A percentile compares a stretch with the other conserved stretches of the same genome.
Conservation (phyloP, 2,888 invertebrate species). For the Chaetogeoica ovagalla region DNA sequence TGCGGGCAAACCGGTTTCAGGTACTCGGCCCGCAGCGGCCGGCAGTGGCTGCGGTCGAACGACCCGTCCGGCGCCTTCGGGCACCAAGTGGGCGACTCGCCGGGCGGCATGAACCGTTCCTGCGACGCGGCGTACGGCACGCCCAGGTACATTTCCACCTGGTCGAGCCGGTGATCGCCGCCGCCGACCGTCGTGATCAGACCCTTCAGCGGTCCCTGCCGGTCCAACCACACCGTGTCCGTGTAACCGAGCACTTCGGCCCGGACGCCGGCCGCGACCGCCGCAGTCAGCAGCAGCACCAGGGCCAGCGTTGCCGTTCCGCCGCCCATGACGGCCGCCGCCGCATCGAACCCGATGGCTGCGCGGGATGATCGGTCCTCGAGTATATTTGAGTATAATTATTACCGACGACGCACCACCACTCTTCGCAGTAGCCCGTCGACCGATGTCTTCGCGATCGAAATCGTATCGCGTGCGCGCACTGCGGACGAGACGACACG, state of each 20-base stretch:
- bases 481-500: no score
- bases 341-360: conserved; percentile 39
- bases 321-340: conserved; percentile 32
- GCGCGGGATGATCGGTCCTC: not conserved
- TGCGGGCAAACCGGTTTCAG: conserved; percentile 91
- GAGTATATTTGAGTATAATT: no score
- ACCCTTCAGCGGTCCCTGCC: conserved; percentile 54
- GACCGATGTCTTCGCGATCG: no score
- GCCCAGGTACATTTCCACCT: conserved; percentile 60
- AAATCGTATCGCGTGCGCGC: not conserved
- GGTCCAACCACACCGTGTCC: conserved; percentile 47
- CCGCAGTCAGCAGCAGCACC: conserved; percentile 23
- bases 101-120: conserved; percentile 83
- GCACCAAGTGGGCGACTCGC: conserved; percentile 78
- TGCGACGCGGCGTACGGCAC: conserved; percentile 79
- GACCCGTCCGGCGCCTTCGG: conserved; percentile 59
- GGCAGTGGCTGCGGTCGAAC: conserved; percentile 80
- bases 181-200: conserved; percentile 49
- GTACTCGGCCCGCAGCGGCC: conserved; percentile 69
- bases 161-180: conserved; percentile 54
- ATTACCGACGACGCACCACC: not conserved
- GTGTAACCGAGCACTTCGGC: conserved; percentile 42
- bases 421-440: no score
- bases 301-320: conserved; percentile 31
- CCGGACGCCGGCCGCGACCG: not conserved